These are phyloP conservation scores for Acanthochromis polyacanthus DNA, from an alignment of 2,113 vertebrate genomes.

Conservation along the genomic window DNA sequence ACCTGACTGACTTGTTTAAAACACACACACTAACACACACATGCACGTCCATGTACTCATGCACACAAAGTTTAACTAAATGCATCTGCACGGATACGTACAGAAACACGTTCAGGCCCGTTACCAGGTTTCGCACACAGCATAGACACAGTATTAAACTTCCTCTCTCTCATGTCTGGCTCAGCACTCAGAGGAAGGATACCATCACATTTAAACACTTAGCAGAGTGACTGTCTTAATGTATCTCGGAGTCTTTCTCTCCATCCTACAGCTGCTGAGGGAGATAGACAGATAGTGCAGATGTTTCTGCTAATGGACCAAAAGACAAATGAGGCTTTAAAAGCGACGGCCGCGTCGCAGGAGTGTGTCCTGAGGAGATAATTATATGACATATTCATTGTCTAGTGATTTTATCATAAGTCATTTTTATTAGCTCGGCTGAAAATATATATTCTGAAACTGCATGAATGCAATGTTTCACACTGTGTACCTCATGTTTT, in stretches of 20 bases:
- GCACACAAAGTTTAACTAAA: not conserved
- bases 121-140: not conserved
- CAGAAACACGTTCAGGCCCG: not conserved
- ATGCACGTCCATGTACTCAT: not conserved
- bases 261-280: constrained; percentile 78
- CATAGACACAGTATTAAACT: not conserved
- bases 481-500: constrained; percentile 44
- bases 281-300: constrained; percentile 78
- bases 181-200: constrained; percentile 84
- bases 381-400: constrained; percentile 76
- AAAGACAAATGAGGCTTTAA: constrained; percentile 84
- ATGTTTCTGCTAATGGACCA: constrained; percentile 86
- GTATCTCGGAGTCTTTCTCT: constrained; percentile 75
- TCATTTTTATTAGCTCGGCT: constrained; percentile 60
- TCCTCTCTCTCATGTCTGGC: constrained; percentile 48
- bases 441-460: constrained; percentile 62
- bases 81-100: not conserved
- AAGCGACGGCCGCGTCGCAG: constrained; percentile 68
- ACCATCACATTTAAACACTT: constrained; percentile 85
- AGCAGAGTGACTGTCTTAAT: constrained; percentile 84
- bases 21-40: constrained; percentile 12
- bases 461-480: constrained; percentile 59
- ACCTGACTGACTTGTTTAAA: constrained; percentile 40
- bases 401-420: constrained; percentile 69
- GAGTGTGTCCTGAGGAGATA: constrained; percentile 80